phyloP scores from a whole-genome alignment of 1,140 invertebrate species.

The Cherax quadricarinatus region DNA sequence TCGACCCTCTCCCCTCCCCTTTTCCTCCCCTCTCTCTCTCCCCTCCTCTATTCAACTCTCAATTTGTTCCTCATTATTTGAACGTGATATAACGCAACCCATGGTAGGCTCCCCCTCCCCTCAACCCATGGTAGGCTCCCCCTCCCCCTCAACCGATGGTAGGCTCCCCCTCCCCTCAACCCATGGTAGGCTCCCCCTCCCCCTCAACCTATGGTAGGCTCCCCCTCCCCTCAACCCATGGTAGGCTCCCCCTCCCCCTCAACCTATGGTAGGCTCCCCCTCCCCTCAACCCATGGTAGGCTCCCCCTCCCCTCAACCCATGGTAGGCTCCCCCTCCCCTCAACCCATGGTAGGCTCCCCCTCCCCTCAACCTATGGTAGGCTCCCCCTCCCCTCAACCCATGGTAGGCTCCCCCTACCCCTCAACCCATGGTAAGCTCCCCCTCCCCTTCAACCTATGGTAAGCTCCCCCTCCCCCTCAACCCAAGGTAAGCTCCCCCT shows the following conservation, averaged over 20 bases:
- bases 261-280: neutral
- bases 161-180: neutral
- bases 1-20: neutral
- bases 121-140: neutral
- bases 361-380: no score
- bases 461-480: no score
- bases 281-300: neutral
- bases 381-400: no score
- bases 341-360: neutral
- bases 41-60: neutral
- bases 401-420: no score
- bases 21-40: neutral
- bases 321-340: neutral
- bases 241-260: neutral
- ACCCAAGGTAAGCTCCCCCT: no score
- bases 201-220: neutral
- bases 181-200: neutral
- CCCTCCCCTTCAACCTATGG: no score
- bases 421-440: no score
- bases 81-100: neutral
- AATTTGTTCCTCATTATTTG: slow-evolving; percentile 1
- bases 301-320: neutral
- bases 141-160: neutral
- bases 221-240: neutral
- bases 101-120: neutral